Evolutionary conservation across 2,888 invertebrate species (phyloP).

Genomic region (Aquatica leii): DNA sequence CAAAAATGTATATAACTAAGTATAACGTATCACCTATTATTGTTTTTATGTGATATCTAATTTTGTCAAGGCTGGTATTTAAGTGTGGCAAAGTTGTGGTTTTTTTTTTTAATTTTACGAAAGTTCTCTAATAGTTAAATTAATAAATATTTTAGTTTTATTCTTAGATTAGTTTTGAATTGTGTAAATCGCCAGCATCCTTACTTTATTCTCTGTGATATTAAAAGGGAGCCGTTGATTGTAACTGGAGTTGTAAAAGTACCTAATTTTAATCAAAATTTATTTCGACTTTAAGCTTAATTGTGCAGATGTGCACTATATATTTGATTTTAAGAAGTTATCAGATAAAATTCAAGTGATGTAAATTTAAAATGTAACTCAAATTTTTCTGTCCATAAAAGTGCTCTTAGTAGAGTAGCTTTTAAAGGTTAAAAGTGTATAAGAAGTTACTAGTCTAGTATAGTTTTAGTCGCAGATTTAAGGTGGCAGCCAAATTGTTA

Average conservation of each 20-base stretch:
- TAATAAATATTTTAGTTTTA: background rate
- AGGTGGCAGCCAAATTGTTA: conserved; percentile 19
- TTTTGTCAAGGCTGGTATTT: background rate
- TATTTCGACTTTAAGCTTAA: no score
- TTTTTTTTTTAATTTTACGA: conserved; percentile 3
- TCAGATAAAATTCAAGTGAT: conserved; percentile 18
- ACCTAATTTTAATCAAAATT: background rate
- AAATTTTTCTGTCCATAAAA: conserved; percentile 56
- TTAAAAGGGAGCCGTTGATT: background rate
- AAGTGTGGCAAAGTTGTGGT: background rate
- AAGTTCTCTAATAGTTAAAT: conserved; percentile 1
- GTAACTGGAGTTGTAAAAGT: background rate
- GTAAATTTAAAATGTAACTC: conserved; percentile 18
- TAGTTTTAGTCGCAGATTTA: conserved; percentile 31
- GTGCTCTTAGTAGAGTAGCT: conserved; percentile 60
- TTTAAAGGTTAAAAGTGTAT: conserved; percentile 45
- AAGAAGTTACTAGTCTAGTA: conserved; percentile 50
- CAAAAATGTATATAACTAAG: background rate
- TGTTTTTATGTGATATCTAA: conserved; percentile 7
- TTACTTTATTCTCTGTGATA: conserved; percentile 12
- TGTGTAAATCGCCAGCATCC: background rate
- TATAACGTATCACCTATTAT: background rate
- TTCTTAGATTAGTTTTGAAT: background rate
- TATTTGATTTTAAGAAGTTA: background rate
- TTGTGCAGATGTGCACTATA: background rate